phyloP scores from a whole-genome alignment of 2,888 invertebrate species.

The Stegophylla sp. region DNA sequence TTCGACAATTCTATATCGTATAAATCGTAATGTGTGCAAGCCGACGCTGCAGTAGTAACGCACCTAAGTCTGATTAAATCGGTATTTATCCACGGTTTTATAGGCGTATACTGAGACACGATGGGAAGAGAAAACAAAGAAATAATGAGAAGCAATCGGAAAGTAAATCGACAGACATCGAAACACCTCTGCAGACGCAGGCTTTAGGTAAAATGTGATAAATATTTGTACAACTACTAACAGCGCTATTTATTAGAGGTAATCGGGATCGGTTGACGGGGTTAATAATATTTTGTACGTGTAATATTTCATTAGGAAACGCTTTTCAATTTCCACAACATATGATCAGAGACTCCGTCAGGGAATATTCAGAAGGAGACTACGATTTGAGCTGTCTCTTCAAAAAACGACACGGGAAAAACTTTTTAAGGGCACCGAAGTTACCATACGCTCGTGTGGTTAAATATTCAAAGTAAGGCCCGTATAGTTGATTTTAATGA shows the following conservation, averaged over 20 bases:
- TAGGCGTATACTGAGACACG: conserved; percentile 36
- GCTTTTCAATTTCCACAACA: conserved; percentile 31
- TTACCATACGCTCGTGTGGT: conserved; percentile 13
- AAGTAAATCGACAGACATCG: neutral
- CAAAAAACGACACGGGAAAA: conserved; percentile 39
- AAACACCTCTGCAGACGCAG: conserved; percentile 13
- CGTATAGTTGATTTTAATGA: no score
- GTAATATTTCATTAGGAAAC: no score
- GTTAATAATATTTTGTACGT: no score
- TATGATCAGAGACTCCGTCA: conserved; percentile 41
- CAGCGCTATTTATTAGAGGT: no score
- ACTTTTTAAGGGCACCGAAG: conserved; percentile 41
- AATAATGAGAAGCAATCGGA: neutral
- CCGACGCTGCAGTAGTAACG: no score
- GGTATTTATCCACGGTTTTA: neutral
- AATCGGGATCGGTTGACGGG: neutral
- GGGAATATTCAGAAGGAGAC: conserved; percentile 20
- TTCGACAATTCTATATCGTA: no score
- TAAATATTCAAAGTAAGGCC: conserved; percentile 32
- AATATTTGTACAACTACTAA: neutral
- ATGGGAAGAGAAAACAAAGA: neutral
- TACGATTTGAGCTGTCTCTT: conserved; percentile 55
- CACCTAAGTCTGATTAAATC: neutral
- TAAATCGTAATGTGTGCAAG: no score
- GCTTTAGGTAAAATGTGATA: conserved; percentile 12